Evolutionary conservation across 2,888 invertebrate species (phyloP), one percentile per base, ranked within the genome.

Genomic region (Parthenolecanium corni): DNA sequence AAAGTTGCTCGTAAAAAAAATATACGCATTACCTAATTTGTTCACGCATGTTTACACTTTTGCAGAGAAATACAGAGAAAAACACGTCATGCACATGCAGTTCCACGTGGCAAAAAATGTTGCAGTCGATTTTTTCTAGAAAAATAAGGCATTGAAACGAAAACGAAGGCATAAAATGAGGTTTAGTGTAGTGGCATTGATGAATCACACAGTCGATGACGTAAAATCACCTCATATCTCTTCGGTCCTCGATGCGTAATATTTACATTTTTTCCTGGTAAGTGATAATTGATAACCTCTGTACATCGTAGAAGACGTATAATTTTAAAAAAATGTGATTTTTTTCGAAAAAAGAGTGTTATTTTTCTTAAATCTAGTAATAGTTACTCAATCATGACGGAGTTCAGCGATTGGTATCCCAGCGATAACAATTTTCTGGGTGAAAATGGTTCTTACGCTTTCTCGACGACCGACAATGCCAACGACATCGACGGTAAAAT

Each of bases 211-310:
- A 49, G 23, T 2, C 21, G 49, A 61, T 61, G 51, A 61, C 61
- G 61, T 51, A 61, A 61, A 61, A 61, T 61, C 61, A 61, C 61
- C 61, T 61, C 61, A 58, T 57, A 47, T 58, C 47, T 58, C 31
- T 56, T 38, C 16, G 38, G 18, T 14, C 46, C 24, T 44, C 20
- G 9, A 16, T 18, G 46, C 6, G 2, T 20, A 44, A 44, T 44
- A 44, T 44, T 44, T 44, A 18, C 2, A 14, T 5, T 44, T 20
- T 16, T 18, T 44, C 46, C 16, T 44, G 16, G 3, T 14, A 16
- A 14, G 18, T 18, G 3, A 44, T 44, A 44, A 16, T 14, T 16
- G 16, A 42, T 42, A 16, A 16, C 44, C 18, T 42, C n/a, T 18
- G n/a, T 18, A 42, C 44, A 14, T n/a, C n/a, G 44, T 42, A 14